Conservation (phyloP, 2,888 invertebrate species). For the Parascotia fuliginaria region DNA sequence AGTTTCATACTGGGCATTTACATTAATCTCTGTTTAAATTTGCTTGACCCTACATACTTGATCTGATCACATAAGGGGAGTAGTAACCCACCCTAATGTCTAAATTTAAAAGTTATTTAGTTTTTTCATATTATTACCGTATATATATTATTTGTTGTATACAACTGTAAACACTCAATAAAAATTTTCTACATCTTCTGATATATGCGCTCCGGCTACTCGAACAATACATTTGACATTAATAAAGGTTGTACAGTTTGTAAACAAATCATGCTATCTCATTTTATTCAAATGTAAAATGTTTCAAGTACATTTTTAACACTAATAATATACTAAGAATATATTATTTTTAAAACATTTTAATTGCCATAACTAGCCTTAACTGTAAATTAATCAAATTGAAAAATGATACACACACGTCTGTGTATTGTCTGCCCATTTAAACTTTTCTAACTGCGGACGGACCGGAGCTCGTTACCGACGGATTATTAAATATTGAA, state of each 20-base stretch:
- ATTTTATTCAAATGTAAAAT: background rate
- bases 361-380: too few relatives aligned
- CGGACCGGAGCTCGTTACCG: constrained; percentile 74
- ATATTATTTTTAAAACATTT: too few relatives aligned
- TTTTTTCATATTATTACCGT: background rate
- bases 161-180: background rate
- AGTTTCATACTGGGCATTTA: constrained; percentile 59
- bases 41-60: constrained; percentile 62
- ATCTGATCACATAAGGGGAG: constrained; percentile 26
- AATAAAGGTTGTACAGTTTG: background rate
- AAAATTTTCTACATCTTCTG: background rate
- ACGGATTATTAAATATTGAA: constrained; percentile 85
- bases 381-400: constrained; percentile 5
- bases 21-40: constrained; percentile 78
- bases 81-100: constrained; percentile 56
- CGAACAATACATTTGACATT: background rate
- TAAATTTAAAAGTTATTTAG: constrained; percentile 18
- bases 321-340: too few relatives aligned
- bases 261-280: background rate
- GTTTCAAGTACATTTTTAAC: too few relatives aligned
- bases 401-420: constrained; percentile 22
- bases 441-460: constrained; percentile 79
- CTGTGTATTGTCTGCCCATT: constrained; percentile 65
- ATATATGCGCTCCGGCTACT: background rate
- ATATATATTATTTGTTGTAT: background rate